Evolutionary conservation across 2,797 vertebrate species (phyloP), one percentile per base, ranked within the genome.

Genomic region (Sebastes vulpes): DNA sequence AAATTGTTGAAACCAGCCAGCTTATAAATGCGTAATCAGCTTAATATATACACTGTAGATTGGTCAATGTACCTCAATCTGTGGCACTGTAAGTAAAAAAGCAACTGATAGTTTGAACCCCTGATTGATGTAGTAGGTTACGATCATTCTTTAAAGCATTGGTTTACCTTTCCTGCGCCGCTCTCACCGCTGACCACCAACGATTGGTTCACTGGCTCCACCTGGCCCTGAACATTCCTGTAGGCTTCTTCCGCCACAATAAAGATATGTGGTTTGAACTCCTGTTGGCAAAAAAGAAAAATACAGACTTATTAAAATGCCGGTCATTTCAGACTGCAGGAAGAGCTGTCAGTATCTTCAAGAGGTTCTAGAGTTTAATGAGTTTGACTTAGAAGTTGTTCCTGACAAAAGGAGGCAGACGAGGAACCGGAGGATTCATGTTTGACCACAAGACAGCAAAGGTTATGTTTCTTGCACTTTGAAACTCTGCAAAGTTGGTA

Each of bases 141-240:
- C 18, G 2, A 46, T 60, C 2, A 63, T 67, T 28, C 14, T 64
- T 65, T 14, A 21, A 14, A 46, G 2, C 50, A 7, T 18, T 29
- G 16, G 31, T 88, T 94, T 92, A 99, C 98, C 97, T 99, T 99
- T 82, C 98, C 98, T 75, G 98, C 98, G 69, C 98, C 98, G 8
- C 98, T 99, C 94, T 99, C 98, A 52, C 98, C 98, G 25, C 98
- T 99, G 88, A 99, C 97, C 87, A 99, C 96, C 86, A 99, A 93
- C 3, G 98, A 99, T 81, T 99, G 98, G 94, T 99, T 96, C 31
- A 97, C 84, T 0, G 97, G 98, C 25, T 97, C 96, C 60, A 96
- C 91, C 86, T 97, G 97, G 68, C 97, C 97, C 88, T 95, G 95
- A 65, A 99, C 95, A 0, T 98, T 99, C 83, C 98, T 97, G 94